Evolutionary conservation across 37 sponge, comb jelly and placozoan genomes (phyloP).

Genomic region (Amphimedon queenslandica): DNA sequence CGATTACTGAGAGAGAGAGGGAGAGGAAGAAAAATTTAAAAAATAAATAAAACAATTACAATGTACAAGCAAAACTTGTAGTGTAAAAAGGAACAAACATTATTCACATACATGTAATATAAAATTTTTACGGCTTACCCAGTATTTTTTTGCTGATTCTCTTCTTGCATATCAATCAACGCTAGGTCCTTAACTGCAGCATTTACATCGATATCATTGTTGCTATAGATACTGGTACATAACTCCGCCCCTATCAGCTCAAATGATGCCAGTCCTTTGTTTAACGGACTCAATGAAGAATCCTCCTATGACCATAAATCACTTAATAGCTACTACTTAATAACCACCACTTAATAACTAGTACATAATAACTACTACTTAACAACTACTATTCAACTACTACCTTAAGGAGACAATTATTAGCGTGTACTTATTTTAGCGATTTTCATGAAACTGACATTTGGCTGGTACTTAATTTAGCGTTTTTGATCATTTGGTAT

Average conservation of each 20-base stretch:
- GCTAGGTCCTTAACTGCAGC: conserved; percentile 45
- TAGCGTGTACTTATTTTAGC: too few relatives aligned
- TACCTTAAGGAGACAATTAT: too few relatives aligned
- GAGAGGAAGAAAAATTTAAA: background rate
- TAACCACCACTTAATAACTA: background rate
- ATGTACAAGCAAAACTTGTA: background rate
- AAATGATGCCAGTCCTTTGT: conserved; percentile 27
- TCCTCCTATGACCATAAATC: too few relatives aligned
- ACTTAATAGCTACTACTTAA: too few relatives aligned
- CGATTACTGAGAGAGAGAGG: conserved; percentile 22
- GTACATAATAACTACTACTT: too few relatives aligned
- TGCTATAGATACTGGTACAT: conserved; percentile 8
- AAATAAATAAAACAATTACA: background rate
- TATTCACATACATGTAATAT: background rate
- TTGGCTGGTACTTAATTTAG: too few relatives aligned
- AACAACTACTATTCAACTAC: background rate
- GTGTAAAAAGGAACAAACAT: background rate
- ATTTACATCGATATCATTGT: conserved; percentile 36
- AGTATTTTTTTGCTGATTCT: conserved; percentile 34
- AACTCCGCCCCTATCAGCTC: conserved; percentile 35
- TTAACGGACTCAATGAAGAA: too few relatives aligned
- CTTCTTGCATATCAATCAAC: conserved; percentile 30
- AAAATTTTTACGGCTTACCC: conserved; percentile 35
- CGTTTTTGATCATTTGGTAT: too few relatives aligned
- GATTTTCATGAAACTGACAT: too few relatives aligned